Base-by-base conservation (phyloP, 2,797 vertebrate genomes). In the Masticophis lateralis region DNA sequence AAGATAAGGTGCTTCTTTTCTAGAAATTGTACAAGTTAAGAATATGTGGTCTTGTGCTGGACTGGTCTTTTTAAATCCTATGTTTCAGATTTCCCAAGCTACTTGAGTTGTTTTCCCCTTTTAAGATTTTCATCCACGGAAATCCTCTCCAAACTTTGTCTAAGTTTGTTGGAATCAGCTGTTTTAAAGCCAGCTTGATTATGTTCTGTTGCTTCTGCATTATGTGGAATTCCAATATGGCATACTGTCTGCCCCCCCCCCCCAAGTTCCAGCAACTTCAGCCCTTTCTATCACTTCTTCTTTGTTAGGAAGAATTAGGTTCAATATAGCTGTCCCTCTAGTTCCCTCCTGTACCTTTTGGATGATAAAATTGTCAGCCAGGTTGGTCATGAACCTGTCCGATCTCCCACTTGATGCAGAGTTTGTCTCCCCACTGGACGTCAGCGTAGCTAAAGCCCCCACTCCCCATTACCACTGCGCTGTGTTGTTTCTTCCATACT, bases 11-110 rank as follows among this genome's bases (percentile, higher is more conserved):
- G 89, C 83, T 66, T 56, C 18, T 51, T 92, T 66, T 87, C 51
- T 92, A 61, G 0, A 0, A 87, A 43, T 59, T 53, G 3, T 57
- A 74, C 14, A 69, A 88, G 53, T 43, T 25, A 14, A 22, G 69
- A 1, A 2, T 5, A 0, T 13, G 1, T 4, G 2, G n/a, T 32
- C 3, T 32, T 32, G n/a, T 32, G 14, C n/a, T 18, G n/a, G 66
- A 69, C 0, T 18, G 2, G 28, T 14, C 14, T 32, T 69, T 69
- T 69, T 2, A 32, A 32, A 32, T 32, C 66, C 32, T 37, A 8
- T 37, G 18, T 69, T 2, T 32, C 6, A 69, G n/a, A 1, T 69
- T 32, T 3, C n/a, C n/a, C n/a, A 69, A 69, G n/a, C 66, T 32
- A 7, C 14, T 69, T 32, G 2, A 32, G 6, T 32, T 69, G 66